A percentile compares a stretch with the other conserved stretches of the same genome.
These are phyloP conservation scores for Pogoniulus pusillus DNA, from an alignment of 2,797 vertebrate species.

Conservation along the genomic window DNA sequence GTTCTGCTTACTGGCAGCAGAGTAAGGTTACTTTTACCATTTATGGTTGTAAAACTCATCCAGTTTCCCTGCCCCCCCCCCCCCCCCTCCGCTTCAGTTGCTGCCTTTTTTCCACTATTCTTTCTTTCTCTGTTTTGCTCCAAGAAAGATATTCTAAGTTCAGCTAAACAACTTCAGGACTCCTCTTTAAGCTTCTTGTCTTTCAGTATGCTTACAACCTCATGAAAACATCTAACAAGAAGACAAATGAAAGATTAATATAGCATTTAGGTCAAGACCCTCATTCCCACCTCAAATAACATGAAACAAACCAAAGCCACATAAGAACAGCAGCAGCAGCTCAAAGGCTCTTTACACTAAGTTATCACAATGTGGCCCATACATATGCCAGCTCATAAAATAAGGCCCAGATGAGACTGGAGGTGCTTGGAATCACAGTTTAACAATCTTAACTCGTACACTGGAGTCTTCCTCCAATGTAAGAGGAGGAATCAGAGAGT, in stretches of 20 bases:
- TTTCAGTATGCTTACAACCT: slow-evolving; percentile 4
- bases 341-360: not conserved
- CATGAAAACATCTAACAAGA: slow-evolving; percentile 11
- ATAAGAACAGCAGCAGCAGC: not conserved
- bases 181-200: slow-evolving; percentile 47
- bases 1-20: slow-evolving; percentile 73
- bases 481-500: not conserved
- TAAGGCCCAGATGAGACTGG: not conserved
- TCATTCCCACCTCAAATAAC: not conserved
- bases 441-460: not conserved
- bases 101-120: slow-evolving; percentile 58
- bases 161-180: slow-evolving; percentile 52
- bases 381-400: not conserved
- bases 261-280: not conserved
- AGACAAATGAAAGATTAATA: not conserved
- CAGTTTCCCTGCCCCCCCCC: slow-evolving; percentile 48
- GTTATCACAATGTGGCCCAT: not conserved
- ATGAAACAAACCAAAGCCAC: slow-evolving; percentile 9
- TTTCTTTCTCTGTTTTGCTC: slow-evolving; percentile 47
- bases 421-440: not conserved
- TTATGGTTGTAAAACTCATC: slow-evolving; percentile 82
- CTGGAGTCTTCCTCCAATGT: not conserved
- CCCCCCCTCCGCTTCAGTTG: not conserved
- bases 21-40: slow-evolving; percentile 81
- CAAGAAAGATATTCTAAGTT: slow-evolving; percentile 71